Conservation (phyloP, 1,140 invertebrate species). For the Penaeus vannamei region DNA sequence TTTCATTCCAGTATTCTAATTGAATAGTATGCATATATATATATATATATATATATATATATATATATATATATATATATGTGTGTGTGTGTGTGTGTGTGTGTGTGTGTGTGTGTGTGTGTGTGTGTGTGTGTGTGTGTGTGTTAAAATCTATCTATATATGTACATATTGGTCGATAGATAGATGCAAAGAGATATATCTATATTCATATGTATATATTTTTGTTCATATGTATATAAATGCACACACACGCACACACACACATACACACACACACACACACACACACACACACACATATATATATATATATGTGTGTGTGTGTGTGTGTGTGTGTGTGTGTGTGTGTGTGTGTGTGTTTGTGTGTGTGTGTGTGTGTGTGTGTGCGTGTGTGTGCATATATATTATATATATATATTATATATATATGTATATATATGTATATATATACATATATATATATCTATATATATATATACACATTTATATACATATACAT, state of each 20-base stretch:
- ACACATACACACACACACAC: neutral
- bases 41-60: too few relatives aligned
- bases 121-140: too few relatives aligned
- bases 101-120: too few relatives aligned
- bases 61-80: too few relatives aligned
- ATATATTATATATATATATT: neutral
- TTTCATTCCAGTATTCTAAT: too few relatives aligned
- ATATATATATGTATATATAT: slow-evolving; percentile 25
- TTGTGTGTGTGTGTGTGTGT: neutral
- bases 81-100: too few relatives aligned
- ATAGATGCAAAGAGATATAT: too few relatives aligned
- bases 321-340: neutral
- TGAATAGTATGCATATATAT: too few relatives aligned
- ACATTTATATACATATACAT: slow-evolving; percentile 13
- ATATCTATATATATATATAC: neutral
- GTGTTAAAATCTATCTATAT: too few relatives aligned
- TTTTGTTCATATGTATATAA: neutral
- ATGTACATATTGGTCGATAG: too few relatives aligned
- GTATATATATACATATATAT: slow-evolving; percentile 14
- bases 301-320: neutral
- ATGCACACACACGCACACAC: neutral
- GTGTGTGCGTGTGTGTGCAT: neutral
- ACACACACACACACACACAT: neutral
- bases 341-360: neutral
- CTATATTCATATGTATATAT: too few relatives aligned